Conservation (phyloP, 2,797 vertebrate species). For the Eospalax fontanierii region DNA sequence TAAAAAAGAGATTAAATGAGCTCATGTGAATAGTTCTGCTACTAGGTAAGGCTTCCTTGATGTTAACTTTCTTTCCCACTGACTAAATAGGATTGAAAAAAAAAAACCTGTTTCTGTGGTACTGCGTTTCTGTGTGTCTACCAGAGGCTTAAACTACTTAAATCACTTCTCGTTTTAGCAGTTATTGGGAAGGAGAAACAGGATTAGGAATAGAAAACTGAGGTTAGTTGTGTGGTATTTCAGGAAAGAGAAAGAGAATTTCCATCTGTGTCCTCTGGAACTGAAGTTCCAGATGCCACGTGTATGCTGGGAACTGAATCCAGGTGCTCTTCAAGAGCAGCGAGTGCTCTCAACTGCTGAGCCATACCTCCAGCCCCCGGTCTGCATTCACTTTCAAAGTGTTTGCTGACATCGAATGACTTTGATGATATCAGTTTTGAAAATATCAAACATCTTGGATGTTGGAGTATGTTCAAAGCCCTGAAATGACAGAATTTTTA, state of each 20-base stretch:
- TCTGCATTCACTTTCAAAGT: constrained; percentile 19
- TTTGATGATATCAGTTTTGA: neutral
- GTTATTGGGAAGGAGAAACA: constrained; percentile 51
- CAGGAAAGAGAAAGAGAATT: constrained; percentile 59
- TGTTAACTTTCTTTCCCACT: constrained; percentile 28
- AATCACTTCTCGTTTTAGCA: constrained; percentile 70
- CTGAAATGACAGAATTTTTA: neutral
- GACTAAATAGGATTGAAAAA: constrained; percentile 16
- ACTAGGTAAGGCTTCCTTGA: neutral
- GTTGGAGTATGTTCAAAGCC: neutral
- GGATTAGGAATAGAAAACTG: constrained; percentile 64
- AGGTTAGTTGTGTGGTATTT: constrained; percentile 18
- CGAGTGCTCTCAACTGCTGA: too few species aligned
- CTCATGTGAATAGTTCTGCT: constrained; percentile 17
- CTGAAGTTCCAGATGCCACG: too few species aligned
- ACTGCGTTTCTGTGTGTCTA: constrained; percentile 22
- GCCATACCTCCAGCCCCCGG: too few species aligned
- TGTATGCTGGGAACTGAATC: too few species aligned
- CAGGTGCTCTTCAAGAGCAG: too few species aligned
- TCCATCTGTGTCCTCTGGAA: neutral
- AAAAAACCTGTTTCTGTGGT: neutral
- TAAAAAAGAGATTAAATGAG: neutral
- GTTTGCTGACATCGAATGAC: neutral
- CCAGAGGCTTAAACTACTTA: constrained; percentile 27
- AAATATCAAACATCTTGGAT: neutral